A percentile compares a stretch with the other conserved stretches of the same genome.
Conservation (phyloP, 2,113 vertebrate species). For the mouse (Mus musculus) region GRCm39 chr3:28289501-28290000, state of each 20-base stretch:
- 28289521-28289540: neutral
- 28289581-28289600: neutral
- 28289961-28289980: slow-evolving; percentile 7
- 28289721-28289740: too few relatives aligned
- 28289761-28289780: neutral
- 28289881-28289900: slow-evolving; percentile 25
- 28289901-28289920: neutral
- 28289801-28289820: neutral
- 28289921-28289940: neutral
- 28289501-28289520: neutral
- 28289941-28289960: slow-evolving; percentile 3
- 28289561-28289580: neutral
- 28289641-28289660: neutral
- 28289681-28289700: neutral
- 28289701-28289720: neutral
- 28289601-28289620: neutral
- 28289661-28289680: too few relatives aligned
- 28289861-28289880: neutral
- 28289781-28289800: too few relatives aligned
- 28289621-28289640: neutral
- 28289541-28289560: neutral
- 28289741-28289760: neutral
- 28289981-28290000: neutral
- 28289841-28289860: neutral
- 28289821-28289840: neutral